phyloP scores from a whole-genome alignment of 2,888 invertebrate species.

The Lypha dubia region DNA sequence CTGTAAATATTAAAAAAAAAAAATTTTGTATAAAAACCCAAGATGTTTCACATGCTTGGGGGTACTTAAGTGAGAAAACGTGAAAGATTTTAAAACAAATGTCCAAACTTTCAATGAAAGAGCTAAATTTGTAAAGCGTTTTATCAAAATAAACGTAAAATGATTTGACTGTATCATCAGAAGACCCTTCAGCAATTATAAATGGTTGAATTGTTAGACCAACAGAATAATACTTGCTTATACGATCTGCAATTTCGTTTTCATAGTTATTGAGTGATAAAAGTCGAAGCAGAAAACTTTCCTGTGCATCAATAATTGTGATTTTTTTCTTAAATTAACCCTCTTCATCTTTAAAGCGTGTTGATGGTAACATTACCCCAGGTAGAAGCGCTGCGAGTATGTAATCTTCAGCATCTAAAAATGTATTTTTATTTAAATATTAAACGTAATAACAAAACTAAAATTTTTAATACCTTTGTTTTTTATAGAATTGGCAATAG shows the following conservation, averaged over 20 bases:
- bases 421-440: slow-evolving; percentile 20
- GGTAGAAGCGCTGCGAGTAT: slow-evolving; percentile 58
- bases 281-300: slow-evolving; percentile 68
- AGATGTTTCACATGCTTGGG: slow-evolving; percentile 2
- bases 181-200: slow-evolving; percentile 66
- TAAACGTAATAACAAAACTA: not conserved
- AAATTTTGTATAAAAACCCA: slow-evolving; percentile 27
- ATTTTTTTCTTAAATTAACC: slow-evolving; percentile 67
- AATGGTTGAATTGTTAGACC: slow-evolving; percentile 72
- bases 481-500: slow-evolving; percentile 17
- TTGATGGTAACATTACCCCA: slow-evolving; percentile 55
- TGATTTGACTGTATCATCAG: slow-evolving; percentile 38
- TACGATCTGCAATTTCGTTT: slow-evolving; percentile 64
- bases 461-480: slow-evolving; percentile 28
- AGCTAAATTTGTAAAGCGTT: slow-evolving; percentile 57
- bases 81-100: slow-evolving; percentile 53
- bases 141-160: slow-evolving; percentile 70
- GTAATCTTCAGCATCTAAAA: slow-evolving; percentile 53
- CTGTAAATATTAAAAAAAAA: slow-evolving; percentile 19
- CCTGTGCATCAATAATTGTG: slow-evolving; percentile 70
- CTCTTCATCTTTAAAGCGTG: slow-evolving; percentile 56
- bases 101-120: slow-evolving; percentile 54
- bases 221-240: slow-evolving; percentile 66
- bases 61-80: slow-evolving; percentile 25
- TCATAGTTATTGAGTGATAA: slow-evolving; percentile 66